phyloP scores from a whole-genome alignment of 2,113 vertebrate genomes.

The Conger conger region DNA sequence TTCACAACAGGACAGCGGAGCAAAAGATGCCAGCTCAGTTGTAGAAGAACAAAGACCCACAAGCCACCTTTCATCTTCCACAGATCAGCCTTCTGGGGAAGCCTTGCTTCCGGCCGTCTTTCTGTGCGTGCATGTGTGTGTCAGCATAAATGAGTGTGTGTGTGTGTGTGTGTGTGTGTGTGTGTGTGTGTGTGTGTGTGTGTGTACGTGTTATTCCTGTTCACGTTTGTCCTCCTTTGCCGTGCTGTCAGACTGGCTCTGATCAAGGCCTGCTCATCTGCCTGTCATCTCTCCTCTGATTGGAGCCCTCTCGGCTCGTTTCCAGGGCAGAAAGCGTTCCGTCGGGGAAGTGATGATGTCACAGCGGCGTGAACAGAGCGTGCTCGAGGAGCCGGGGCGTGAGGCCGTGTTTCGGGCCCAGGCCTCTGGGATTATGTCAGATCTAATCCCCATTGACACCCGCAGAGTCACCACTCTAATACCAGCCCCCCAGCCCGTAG shows the following conservation, averaged over 20 bases:
- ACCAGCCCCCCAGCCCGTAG: background rate
- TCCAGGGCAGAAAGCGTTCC: background rate
- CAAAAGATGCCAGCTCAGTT: constrained; percentile 28
- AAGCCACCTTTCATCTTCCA: constrained; percentile 37
- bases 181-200: too few relatives aligned
- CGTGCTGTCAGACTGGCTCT: background rate
- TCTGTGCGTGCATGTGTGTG: background rate
- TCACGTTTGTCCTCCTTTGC: background rate
- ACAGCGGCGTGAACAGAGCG: background rate
- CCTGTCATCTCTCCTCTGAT: background rate
- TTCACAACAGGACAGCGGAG: constrained; percentile 32
- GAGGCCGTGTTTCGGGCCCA: background rate
- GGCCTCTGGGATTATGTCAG: background rate
- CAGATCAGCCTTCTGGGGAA: constrained; percentile 25
- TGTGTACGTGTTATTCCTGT: background rate
- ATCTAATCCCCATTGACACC: background rate
- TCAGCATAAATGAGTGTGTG: too few relatives aligned
- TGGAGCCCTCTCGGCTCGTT: background rate
- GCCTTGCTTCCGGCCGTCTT: background rate
- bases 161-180: too few relatives aligned
- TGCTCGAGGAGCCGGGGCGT: background rate
- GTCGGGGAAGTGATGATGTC: background rate
- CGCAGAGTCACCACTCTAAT: background rate
- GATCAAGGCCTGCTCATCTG: background rate
- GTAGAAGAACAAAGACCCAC: constrained; percentile 35